phyloP scores from a whole-genome alignment of 2,888 invertebrate species.

The Nomada fucata region DNA sequence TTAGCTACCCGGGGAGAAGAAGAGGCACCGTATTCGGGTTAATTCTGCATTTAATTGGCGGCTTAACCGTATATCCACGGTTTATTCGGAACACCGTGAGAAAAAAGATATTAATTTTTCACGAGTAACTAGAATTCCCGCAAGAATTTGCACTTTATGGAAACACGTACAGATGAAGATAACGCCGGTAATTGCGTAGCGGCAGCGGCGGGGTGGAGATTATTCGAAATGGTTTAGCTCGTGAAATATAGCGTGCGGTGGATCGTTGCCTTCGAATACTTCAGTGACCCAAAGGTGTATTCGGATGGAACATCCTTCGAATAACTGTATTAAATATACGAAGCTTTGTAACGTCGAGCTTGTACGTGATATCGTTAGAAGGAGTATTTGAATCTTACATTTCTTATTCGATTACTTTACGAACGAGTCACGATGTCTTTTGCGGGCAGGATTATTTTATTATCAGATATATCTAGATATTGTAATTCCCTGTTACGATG shows the following conservation, averaged over 20 bases:
- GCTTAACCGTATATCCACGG: slow-evolving; percentile 63
- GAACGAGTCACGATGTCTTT: too few species aligned
- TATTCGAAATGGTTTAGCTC: slow-evolving; percentile 30
- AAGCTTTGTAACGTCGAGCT: not conserved
- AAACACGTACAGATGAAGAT: slow-evolving; percentile 57
- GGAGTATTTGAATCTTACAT: not conserved
- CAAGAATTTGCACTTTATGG: slow-evolving; percentile 66
- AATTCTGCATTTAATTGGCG: slow-evolving; percentile 68
- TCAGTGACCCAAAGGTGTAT: slow-evolving; percentile 18
- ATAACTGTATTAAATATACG: slow-evolving; percentile 13
- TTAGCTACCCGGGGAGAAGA: slow-evolving; percentile 24
- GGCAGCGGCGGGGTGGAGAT: slow-evolving; percentile 14
- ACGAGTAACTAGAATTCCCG: slow-evolving; percentile 63
- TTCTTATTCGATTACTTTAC: not conserved
- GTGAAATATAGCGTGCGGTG: not conserved
- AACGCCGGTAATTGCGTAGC: slow-evolving; percentile 45
- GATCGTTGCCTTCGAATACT: slow-evolving; percentile 10
- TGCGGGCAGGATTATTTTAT: too few species aligned
- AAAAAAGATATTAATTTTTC: slow-evolving; percentile 65
- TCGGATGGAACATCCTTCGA: slow-evolving; percentile 6
- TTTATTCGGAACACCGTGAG: slow-evolving; percentile 61
- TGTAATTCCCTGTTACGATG: too few species aligned
- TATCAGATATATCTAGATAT: too few species aligned
- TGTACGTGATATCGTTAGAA: too few species aligned
- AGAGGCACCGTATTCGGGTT: slow-evolving; percentile 61